A percentile compares a stretch with the other conserved stretches of the same genome.
Conservation (phyloP, 2,888 invertebrate genomes). For the Cheilosia scutellata region DNA sequence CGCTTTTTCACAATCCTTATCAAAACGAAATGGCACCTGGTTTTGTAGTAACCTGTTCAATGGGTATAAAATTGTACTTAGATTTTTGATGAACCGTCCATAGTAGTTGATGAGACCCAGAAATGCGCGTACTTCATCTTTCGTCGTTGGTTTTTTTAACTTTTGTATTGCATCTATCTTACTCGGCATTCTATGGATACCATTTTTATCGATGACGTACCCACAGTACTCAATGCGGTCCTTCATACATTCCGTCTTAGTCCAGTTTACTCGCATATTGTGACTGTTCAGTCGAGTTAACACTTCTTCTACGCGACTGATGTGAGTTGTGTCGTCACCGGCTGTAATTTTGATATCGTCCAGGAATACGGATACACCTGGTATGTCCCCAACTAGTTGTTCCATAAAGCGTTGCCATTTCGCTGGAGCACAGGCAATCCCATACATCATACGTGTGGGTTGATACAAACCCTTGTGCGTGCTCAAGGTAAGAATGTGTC, state of each 20-base stretch:
- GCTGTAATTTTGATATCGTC: constrained; percentile 78
- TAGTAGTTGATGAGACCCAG: constrained; percentile 80
- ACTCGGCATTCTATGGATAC: constrained; percentile 78
- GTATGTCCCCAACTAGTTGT: constrained; percentile 77
- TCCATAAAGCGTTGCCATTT: constrained; percentile 80
- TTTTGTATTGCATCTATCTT: constrained; percentile 80
- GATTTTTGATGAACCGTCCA: constrained; percentile 79
- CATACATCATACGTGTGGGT: constrained; percentile 79
- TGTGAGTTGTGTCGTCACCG: constrained; percentile 75
- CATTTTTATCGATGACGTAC: constrained; percentile 78
- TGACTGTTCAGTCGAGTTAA: constrained; percentile 74
- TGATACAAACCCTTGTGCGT: constrained; percentile 80
- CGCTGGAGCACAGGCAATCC: constrained; percentile 80
- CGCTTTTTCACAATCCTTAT: constrained; percentile 73
- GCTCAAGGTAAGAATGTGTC: constrained; percentile 79
- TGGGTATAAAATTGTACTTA: constrained; percentile 78
- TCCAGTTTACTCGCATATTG: constrained; percentile 77
- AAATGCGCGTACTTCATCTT: constrained; percentile 78
- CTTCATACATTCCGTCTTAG: constrained; percentile 78
- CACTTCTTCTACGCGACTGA: constrained; percentile 76
- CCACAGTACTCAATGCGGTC: constrained; percentile 78
- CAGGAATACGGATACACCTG: constrained; percentile 77
- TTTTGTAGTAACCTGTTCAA: constrained; percentile 78
- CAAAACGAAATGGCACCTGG: constrained; percentile 77
- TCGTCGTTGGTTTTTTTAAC: constrained; percentile 76